phyloP scores from a whole-genome alignment of 2,888 invertebrate genomes.

The Trachelus troglodyta region DNA sequence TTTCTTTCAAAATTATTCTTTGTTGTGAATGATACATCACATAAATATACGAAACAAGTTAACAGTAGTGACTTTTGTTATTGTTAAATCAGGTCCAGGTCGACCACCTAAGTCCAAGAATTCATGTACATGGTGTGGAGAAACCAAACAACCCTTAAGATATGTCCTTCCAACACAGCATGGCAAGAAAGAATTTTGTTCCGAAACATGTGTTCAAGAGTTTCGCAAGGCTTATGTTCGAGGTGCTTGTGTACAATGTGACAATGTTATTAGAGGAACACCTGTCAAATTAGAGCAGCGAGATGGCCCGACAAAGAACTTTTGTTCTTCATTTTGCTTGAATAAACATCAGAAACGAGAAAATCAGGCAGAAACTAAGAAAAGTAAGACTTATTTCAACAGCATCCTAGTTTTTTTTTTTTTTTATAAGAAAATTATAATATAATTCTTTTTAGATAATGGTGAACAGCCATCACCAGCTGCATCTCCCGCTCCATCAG shows the following conservation, averaged over 20 bases:
- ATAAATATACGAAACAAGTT: neutral
- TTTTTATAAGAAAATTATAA: neutral
- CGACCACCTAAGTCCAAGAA: slow-evolving; percentile 82
- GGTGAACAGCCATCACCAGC: slow-evolving; percentile 54
- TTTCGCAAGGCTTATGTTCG: slow-evolving; percentile 90
- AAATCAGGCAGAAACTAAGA: slow-evolving; percentile 44
- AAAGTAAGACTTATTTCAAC: slow-evolving; percentile 41
- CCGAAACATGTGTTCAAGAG: slow-evolving; percentile 88
- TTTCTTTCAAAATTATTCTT: neutral
- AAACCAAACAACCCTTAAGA: slow-evolving; percentile 83
- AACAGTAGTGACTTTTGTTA: neutral
- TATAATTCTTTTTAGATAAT: slow-evolving; percentile 30
- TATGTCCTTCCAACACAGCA: slow-evolving; percentile 89
- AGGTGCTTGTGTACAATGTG: slow-evolving; percentile 88
- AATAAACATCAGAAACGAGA: slow-evolving; percentile 84
- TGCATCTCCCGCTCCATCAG: slow-evolving; percentile 55
- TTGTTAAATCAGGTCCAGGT: slow-evolving; percentile 74
- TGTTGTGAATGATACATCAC: neutral
- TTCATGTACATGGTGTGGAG: slow-evolving; percentile 87
- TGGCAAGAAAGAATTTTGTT: slow-evolving; percentile 93
- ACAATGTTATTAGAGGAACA: slow-evolving; percentile 85
- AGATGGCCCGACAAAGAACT: slow-evolving; percentile 78
- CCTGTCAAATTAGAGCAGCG: slow-evolving; percentile 70
- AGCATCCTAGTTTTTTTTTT: neutral
- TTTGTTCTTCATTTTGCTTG: slow-evolving; percentile 86